These are phyloP conservation scores for Carassius carassius DNA, from an alignment of 2,113 vertebrate genomes.

Conservation along the genomic window DNA sequence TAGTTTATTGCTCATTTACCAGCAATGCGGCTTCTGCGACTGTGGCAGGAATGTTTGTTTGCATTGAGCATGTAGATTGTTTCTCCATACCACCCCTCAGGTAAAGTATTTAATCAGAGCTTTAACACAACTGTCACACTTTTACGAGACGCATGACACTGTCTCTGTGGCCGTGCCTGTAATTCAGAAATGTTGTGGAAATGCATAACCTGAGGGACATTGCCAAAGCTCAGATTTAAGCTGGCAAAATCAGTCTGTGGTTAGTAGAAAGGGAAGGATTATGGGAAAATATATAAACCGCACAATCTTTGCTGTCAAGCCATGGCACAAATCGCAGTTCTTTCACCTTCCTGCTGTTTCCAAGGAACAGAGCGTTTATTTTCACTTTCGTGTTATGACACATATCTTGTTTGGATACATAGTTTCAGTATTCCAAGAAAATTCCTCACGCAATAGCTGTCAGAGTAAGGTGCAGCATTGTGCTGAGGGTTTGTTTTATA, in stretches of 20 bases:
- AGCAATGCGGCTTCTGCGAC: neutral
- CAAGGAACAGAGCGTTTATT: neutral
- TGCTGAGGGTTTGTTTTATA: neutral
- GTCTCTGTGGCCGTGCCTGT: conserved; percentile 50
- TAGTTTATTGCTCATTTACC: neutral
- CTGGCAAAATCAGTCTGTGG: conserved; percentile 41
- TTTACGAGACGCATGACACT: conserved; percentile 52
- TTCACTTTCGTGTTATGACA: conserved; percentile 34
- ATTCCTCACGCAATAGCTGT: conserved; percentile 28
- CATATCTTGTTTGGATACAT: conserved; percentile 14
- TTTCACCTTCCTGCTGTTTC: neutral
- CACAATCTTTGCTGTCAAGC: conserved; percentile 14
- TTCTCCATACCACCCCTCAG: conserved; percentile 32
- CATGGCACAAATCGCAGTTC: neutral
- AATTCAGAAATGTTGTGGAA: conserved; percentile 56
- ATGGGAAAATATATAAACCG: neutral
- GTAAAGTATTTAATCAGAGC: conserved; percentile 50
- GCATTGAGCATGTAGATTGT: conserved; percentile 32
- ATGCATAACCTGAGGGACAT: conserved; percentile 56
- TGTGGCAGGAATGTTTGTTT: neutral
- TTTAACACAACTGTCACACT: conserved; percentile 48
- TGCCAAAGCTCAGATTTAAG: conserved; percentile 47
- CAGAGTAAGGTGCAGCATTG: conserved; percentile 5
- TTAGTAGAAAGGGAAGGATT: conserved; percentile 18
- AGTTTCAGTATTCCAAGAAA: conserved; percentile 15